Base-by-base conservation (phyloP, 2,888 invertebrate species). In the Alcis repandata region DNA sequence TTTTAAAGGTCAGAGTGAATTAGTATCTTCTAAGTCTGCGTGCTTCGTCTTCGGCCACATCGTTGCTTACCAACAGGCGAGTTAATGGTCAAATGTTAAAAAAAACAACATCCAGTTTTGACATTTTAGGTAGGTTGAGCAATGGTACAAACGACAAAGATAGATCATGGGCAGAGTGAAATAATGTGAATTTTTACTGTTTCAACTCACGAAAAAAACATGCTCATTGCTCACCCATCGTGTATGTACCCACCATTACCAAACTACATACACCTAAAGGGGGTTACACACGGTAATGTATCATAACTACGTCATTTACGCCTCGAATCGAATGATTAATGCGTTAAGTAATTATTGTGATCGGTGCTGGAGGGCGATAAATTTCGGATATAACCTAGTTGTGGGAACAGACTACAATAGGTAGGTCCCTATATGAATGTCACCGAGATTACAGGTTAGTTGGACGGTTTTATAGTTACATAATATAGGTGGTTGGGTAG, bases 271-370 rank as follows among this genome's bases (percentile, higher is more conserved):
- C 40, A 71, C 67, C 68, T 65, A 68, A 63, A 68, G 60, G 63
- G 58, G 22, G 17, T 63, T 49, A 63, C 63, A 27, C 40, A 63
- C 36, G 58, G 77, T 75, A 78, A 80, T 83, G 80, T 81, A 82
- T 81, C 82, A 83, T 79, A 75, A 80, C 70, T 61, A 61, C 76
- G 82, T 79, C 82, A 78, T 71, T 78, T 68, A 70, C 71, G 73
- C 63, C 72, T 74, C 80, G 74, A 80, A 77, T 80, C 73, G 53
- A 57, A 69, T 83, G 83, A 83, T 83, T 82, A 82, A 83, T 82
- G 82, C 48, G 69, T 49, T 67, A 62, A 72, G 77, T 80, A 82
- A 81, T 83, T 83, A 83, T 79, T 79, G 76, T 76, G 76, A 74
- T 75, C 72, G 45, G 77, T 71, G 73, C 15, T 43, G 63, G 43